Evolutionary conservation across 2,797 vertebrate genomes (phyloP).

Genomic region (Rhabdomys pumilio): DNA sequence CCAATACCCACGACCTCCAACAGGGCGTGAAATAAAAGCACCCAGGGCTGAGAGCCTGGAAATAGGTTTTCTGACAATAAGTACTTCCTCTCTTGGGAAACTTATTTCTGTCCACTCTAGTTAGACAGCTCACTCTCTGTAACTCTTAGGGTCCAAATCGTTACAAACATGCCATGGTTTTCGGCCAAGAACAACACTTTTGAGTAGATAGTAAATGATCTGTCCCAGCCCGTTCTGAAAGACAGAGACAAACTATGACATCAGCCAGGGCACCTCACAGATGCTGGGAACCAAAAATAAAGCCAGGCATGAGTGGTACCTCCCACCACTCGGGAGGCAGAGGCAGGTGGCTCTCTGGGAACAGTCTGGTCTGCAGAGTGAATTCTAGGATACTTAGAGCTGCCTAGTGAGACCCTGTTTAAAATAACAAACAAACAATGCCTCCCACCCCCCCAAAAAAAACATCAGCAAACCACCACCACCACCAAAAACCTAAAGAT

Average conservation of each 20-base stretch:
- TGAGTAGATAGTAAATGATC: background rate
- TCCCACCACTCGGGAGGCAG: background rate
- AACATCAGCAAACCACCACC: background rate
- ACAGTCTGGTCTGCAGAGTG: background rate
- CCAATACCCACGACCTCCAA: background rate
- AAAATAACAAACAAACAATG: background rate
- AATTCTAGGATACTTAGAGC: background rate
- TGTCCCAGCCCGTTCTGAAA: conserved; percentile 42
- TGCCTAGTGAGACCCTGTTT: background rate
- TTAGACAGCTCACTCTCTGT: conserved; percentile 21
- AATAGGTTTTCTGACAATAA: conserved; percentile 48
- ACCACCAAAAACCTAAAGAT: background rate
- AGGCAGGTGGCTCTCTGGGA: background rate
- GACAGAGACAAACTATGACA: background rate
- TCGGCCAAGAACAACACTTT: background rate
- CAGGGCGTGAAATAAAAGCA: background rate
- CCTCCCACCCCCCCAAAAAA: background rate
- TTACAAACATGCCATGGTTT: conserved; percentile 34
- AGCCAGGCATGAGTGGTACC: background rate
- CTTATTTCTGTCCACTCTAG: conserved; percentile 34
- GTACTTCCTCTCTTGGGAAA: conserved; percentile 22
- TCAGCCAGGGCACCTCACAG: background rate
- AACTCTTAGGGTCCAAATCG: conserved; percentile 22
- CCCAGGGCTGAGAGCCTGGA: background rate
- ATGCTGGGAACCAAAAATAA: background rate